Evolutionary conservation across 1,140 invertebrate species (phyloP).

Genomic region (Maconellicoccus hirsutus): DNA sequence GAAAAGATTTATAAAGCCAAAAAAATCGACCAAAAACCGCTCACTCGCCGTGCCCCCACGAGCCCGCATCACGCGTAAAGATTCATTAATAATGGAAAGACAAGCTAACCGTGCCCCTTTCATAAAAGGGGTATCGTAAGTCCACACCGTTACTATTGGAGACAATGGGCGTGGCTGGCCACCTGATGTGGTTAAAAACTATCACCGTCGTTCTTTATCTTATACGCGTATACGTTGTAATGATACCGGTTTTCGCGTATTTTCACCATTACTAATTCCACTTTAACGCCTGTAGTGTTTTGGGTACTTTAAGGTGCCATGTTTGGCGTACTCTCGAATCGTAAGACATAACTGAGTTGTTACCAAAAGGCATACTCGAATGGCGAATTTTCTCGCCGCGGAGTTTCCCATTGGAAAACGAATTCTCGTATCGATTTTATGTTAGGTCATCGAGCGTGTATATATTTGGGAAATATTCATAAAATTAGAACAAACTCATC

Average conservation of each 20-base stretch:
- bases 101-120: not conserved
- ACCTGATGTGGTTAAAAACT: constrained; percentile 14
- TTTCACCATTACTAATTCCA: not conserved
- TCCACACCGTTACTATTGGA: constrained; percentile 18
- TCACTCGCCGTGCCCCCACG: not conserved
- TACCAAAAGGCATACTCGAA: no score
- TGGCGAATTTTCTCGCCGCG: no score
- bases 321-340: no score
- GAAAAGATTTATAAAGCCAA: constrained; percentile 18
- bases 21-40: not conserved
- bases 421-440: no score
- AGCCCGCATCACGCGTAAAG: not conserved
- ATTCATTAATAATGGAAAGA: constrained; percentile 22
- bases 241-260: not conserved
- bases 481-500: no score
- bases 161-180: constrained; percentile 21
- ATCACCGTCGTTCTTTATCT: not conserved
- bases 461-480: no score
- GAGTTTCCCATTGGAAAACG: no score
- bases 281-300: no score
- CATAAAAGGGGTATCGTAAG: not conserved
- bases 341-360: no score
- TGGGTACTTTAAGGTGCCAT: no score
- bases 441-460: no score
- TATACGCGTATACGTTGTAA: not conserved